These are phyloP conservation scores for Nasonovia ribisnigri DNA, from an alignment of 2,888 invertebrate species.

Conservation along the genomic window DNA sequence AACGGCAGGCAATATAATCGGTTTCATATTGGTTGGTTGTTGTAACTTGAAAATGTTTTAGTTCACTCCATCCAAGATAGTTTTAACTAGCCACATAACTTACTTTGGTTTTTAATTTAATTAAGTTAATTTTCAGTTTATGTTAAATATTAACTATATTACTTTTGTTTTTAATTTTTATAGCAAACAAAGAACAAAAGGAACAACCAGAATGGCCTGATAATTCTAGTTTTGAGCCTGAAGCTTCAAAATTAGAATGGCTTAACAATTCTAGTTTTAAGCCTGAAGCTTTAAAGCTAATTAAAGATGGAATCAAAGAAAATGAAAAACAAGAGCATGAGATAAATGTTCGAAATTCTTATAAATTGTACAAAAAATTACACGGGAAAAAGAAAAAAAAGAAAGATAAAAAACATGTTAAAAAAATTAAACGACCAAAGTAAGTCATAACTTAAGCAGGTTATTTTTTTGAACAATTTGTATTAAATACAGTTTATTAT, in stretches of 20 bases:
- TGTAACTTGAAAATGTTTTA: neutral
- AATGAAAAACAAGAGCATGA: slow-evolving; percentile 15
- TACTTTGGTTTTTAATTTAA: neutral
- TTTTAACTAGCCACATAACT: neutral
- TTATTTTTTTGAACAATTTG: neutral
- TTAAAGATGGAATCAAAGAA: neutral
- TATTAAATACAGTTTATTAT: neutral
- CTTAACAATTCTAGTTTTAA: slow-evolving; percentile 64
- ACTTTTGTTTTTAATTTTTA: neutral
- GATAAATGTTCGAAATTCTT: slow-evolving; percentile 16
- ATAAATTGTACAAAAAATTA: slow-evolving; percentile 55
- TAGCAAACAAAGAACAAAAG: slow-evolving; percentile 38
- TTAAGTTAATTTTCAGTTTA: neutral
- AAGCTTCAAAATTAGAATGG: slow-evolving; percentile 50
- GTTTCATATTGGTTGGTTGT: neutral
- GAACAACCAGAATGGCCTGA: slow-evolving; percentile 42
- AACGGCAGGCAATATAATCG: neutral
- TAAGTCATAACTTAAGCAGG: slow-evolving; percentile 5
- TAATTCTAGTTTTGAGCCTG: slow-evolving; percentile 62
- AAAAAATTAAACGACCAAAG: slow-evolving; percentile 52
- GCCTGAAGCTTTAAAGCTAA: slow-evolving; percentile 23
- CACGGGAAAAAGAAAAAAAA: slow-evolving; percentile 58
- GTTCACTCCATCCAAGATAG: neutral
- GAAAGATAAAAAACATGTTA: slow-evolving; percentile 47
- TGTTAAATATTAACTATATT: neutral